Conservation (phyloP, 2,888 invertebrate genomes). For the Microchrysa polita region DNA sequence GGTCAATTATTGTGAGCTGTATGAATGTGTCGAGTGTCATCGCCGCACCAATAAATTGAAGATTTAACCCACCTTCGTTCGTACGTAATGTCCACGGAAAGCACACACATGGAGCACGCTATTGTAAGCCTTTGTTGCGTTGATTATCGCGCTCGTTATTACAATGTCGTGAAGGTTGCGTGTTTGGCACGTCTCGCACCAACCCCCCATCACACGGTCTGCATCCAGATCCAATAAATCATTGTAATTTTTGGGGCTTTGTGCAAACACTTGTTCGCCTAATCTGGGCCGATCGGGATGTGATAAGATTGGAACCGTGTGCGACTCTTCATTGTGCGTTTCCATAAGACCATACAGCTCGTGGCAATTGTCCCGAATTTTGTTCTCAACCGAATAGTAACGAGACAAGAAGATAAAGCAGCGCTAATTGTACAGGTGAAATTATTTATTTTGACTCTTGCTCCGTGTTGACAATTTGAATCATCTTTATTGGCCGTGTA, state of each 20-base stretch:
- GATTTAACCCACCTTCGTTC: neutral
- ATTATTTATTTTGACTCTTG: constrained; percentile 1
- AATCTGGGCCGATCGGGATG: neutral
- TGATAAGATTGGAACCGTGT: constrained; percentile 10
- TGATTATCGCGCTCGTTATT: constrained; percentile 20
- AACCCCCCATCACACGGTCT: neutral
- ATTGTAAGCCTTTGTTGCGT: neutral
- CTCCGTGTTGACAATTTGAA: constrained; percentile 14
- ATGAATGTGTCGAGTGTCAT: constrained; percentile 9
- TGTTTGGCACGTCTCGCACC: neutral
- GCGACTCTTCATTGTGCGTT: too few species aligned
- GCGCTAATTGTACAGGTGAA: constrained; percentile 4
- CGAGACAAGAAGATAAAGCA: neutral
- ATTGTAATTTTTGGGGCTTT: neutral
- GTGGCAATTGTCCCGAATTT: neutral
- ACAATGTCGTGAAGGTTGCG: neutral
- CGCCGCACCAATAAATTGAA: constrained; percentile 29
- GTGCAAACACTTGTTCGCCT: constrained; percentile 8
- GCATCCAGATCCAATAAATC: constrained; percentile 31
- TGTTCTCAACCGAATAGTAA: neutral
- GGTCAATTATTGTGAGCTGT: constrained; percentile 21
- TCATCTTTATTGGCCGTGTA: neutral
- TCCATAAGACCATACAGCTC: neutral
- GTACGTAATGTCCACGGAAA: neutral
- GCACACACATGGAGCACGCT: neutral